Evolutionary conservation across 2,113 vertebrate species (phyloP).

Genomic region (Mugil cephalus): DNA sequence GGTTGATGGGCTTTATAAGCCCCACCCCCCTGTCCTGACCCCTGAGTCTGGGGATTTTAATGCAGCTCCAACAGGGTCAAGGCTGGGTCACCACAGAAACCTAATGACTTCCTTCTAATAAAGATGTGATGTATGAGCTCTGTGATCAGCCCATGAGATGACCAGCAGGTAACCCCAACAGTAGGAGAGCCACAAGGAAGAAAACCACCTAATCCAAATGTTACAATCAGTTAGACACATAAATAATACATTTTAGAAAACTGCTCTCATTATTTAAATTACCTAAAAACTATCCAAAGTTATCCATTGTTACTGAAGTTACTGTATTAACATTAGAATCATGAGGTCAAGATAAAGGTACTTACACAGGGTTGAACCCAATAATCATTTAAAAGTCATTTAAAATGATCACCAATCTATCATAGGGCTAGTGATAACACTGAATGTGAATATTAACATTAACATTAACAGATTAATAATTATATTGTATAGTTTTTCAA

Average conservation of each 20-base stretch:
- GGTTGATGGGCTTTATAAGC: constrained; percentile 34
- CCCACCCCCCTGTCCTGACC: constrained; percentile 69
- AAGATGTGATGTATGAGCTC: constrained; percentile 83
- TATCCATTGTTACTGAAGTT: too few species aligned
- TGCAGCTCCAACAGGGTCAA: constrained; percentile 78
- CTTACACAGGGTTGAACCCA: too few species aligned
- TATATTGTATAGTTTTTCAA: too few species aligned
- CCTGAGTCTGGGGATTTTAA: constrained; percentile 75
- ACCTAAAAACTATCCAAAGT: too few species aligned
- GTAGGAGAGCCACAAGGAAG: background rate
- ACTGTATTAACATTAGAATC: background rate
- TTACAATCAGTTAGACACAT: background rate
- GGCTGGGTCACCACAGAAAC: constrained; percentile 77
- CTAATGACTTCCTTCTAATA: constrained; percentile 88
- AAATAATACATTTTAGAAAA: background rate
- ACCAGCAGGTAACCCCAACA: constrained; percentile 75
- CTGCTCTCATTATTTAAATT: too few species aligned
- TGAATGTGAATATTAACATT: too few species aligned
- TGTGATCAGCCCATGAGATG: constrained; percentile 57
- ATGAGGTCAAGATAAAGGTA: background rate
- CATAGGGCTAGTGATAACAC: too few species aligned
- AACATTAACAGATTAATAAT: too few species aligned
- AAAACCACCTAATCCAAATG: background rate
- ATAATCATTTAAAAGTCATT: too few species aligned
- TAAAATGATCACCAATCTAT: too few species aligned